Base-by-base conservation (phyloP, 2,797 vertebrate genomes). In the Todus mexicanus region DNA sequence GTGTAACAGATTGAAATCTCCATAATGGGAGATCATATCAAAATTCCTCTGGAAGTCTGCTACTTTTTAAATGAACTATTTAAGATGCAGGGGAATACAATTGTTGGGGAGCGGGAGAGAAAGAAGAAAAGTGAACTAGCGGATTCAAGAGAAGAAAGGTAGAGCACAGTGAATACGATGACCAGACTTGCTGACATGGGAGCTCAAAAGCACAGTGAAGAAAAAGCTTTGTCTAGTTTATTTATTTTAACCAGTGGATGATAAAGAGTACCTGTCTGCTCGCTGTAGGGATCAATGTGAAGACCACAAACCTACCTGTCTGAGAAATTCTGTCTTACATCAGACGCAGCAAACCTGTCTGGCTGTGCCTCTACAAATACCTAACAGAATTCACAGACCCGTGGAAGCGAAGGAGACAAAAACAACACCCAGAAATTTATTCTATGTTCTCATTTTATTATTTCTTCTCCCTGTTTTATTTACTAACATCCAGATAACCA, bases 1-100 rank as follows among this genome's bases (percentile, higher is more conserved):
- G 78, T 84, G 78, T 69, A 95, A 90, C 94, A 96, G 95, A 95
- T 92, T 96, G 95, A 94, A 95, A 95, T 94, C 90, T 95, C 94
- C 95, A 95, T 95, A 95, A 95, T 79, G 80, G 90, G 68, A 92
- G 85, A 92, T 73, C 56, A 50, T 82, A 87, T 87, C 75, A 93
- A 86, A 93, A 95, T 91, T 91, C 81, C 77, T 84, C 78, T 87
- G n/a, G 54, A 93, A 93, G 68, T 74, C 90, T 91, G 90, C 68
- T 95, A 50, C 33, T 89, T 48, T 74, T 84, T 68, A 84, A 84
- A 91, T 29, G 77, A 90, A 68, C 80, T 84, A 25, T 91, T 90
- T 68, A 73, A 95, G 68, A 93, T 71, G 80, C 83, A 90, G 77
- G 64, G 80, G 77, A 91, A 91, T 64, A 91, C 77, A 88, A 82